Conservation (phyloP, 2,888 invertebrate species). For the Heliconius erato region DNA sequence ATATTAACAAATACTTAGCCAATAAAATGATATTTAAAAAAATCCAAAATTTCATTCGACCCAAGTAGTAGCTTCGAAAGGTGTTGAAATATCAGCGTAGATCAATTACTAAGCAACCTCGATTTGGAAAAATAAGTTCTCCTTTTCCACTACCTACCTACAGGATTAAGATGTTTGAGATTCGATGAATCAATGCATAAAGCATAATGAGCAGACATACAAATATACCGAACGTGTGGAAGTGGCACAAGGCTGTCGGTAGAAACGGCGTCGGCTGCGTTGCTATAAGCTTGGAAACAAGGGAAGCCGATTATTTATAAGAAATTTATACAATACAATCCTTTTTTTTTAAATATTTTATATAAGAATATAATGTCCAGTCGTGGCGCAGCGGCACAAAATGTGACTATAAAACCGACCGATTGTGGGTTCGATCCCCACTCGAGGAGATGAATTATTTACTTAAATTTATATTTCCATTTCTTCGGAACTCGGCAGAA, state of each 20-base stretch:
- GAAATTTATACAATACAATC: conserved; percentile 54
- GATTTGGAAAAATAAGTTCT: conserved; percentile 49
- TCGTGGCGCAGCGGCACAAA: too few species aligned
- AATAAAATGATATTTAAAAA: not conserved
- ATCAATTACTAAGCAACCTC: conserved; percentile 50
- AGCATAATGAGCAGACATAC: conserved; percentile 60
- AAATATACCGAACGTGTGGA: conserved; percentile 68
- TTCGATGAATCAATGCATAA: conserved; percentile 57
- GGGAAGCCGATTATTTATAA: conserved; percentile 65
- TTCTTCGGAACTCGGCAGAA: too few species aligned
- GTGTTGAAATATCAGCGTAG: conserved; percentile 47
- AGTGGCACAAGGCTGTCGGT: conserved; percentile 76
- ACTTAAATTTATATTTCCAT: too few species aligned
- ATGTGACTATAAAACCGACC: too few species aligned
- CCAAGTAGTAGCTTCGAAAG: not conserved
- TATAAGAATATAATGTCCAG: not conserved
- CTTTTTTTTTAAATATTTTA: not conserved
- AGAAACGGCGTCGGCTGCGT: conserved; percentile 64
- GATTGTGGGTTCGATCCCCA: too few species aligned
- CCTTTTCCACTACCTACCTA: conserved; percentile 50
- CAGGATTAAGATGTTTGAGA: conserved; percentile 50
- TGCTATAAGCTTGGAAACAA: conserved; percentile 63
- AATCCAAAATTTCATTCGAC: conserved; percentile 8
- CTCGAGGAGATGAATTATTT: too few species aligned
- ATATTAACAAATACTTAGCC: not conserved